Conservation (phyloP, 2,888 invertebrate genomes). For the Entomobrya proxima region DNA sequence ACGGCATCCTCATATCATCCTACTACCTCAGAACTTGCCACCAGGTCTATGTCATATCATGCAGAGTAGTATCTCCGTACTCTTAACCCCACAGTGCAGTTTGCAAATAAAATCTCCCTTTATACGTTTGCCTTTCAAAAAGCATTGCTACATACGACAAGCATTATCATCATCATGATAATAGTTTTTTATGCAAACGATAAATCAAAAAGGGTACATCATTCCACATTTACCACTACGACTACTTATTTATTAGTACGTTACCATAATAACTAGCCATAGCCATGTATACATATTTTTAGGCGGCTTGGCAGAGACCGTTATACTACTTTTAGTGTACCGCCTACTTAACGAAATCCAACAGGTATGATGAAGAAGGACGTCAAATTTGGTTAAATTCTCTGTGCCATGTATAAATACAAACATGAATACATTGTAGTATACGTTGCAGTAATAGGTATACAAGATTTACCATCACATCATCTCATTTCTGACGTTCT, state of each 20-base stretch:
- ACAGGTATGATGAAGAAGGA: conserved; percentile 18
- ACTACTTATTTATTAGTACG: too few species aligned
- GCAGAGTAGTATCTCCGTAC: too few species aligned
- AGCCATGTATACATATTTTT: too few species aligned
- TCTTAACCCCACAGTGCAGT: neutral
- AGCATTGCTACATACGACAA: neutral
- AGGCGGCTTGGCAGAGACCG: neutral
- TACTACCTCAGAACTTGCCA: neutral
- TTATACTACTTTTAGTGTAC: neutral
- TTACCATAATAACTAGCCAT: too few species aligned
- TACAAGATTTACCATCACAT: neutral
- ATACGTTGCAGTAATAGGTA: too few species aligned
- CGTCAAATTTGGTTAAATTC: conserved; percentile 16
- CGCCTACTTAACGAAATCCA: neutral
- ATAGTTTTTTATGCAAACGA: conserved; percentile 1
- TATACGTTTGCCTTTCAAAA: neutral
- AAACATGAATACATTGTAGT: too few species aligned
- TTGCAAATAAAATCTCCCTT: neutral
- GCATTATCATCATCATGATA: neutral
- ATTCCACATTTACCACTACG: conserved; percentile 5
- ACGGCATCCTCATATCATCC: too few species aligned
- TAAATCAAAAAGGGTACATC: conserved; percentile 37
- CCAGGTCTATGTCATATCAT: conserved; percentile 23
- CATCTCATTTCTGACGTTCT: neutral
- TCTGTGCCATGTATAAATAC: neutral